A percentile compares a stretch with the other conserved stretches of the same genome.
Evolutionary conservation across 1,140 invertebrate species (phyloP).

Genomic region (Brachionus rubens): DNA sequence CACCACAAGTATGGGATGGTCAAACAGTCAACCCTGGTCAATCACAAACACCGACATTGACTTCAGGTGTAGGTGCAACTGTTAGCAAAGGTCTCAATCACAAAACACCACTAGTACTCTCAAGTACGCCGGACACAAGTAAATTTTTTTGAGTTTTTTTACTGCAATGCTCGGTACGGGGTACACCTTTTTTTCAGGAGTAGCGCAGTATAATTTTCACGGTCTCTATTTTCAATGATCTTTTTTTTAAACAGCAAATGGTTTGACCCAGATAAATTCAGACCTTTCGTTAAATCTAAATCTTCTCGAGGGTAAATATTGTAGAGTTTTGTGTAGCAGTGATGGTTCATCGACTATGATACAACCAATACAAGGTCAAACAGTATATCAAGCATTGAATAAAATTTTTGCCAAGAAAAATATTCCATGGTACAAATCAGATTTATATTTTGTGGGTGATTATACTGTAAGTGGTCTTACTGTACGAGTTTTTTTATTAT

Average conservation of each 20-base stretch:
- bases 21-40: not conserved
- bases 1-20: not conserved
- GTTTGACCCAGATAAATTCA: not conserved
- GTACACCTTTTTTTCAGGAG: too few species aligned
- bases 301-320: constrained; percentile 7
- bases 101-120: not conserved
- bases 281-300: not conserved
- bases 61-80: not conserved
- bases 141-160: too few species aligned
- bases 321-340: constrained; percentile 20
- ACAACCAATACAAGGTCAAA: constrained; percentile 19
- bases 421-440: constrained; percentile 40
- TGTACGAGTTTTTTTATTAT: too few species aligned
- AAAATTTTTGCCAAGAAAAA: constrained; percentile 34
- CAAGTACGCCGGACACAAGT: constrained; percentile 7
- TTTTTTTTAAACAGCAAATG: not conserved
- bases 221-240: not conserved
- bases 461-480: constrained; percentile 29
- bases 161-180: too few species aligned
- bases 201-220: not conserved
- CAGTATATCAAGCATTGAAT: constrained; percentile 19
- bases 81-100: not conserved
- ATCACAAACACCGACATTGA: not conserved
- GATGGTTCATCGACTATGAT: constrained; percentile 42
- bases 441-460: constrained; percentile 43